Base-by-base conservation (phyloP, 1,140 invertebrate genomes). In the Drosophila biarmipes region DNA sequence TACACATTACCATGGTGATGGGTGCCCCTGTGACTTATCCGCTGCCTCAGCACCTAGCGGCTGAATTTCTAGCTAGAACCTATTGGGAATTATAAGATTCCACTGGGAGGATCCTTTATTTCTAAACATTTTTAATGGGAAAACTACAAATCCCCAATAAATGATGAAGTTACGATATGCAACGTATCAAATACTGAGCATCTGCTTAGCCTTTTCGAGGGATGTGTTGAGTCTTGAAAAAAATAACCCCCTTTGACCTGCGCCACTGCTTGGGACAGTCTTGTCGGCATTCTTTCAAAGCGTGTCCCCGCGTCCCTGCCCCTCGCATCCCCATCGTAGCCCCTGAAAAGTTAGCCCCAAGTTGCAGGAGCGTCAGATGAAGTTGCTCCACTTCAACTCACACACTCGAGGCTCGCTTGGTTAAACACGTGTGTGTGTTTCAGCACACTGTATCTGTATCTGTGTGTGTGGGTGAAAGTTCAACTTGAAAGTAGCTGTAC, bases 211-310 rank as follows among this genome's bases (percentile, higher is more conserved):
- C 24, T 4, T 24, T 24, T 4, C 24, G 24, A 5, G 3, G 24
- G 3, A 24, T 4, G 5, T 4, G 3, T 24, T 24, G 24, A 24
- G 24, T 24, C 24, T 24, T n/a, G 5, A 57, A 34, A 12, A 35
- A 40, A 40, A 40, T 2, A 40, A 15, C 40, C 61, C 48, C 24
- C 7, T 29, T 19, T 4, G 1, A 6, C 7, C 17, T 3, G 37
- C 63, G 42, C 64, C 64, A 11, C 51, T 71, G 67, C 4, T 10
- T 7, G 38, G 55, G 62, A 55, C 53, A 61, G 62, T 72, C 54
- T 61, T 82, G 80, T 75, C 80, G 80, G 76, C 80, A 79, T 82
- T 72, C 76, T 82, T 85, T 75, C 37, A 82, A 82, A 82, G 79
- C 58, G 43, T 59, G 35, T 27, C 10, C 46, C 45, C 5, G 43